These are phyloP conservation scores for Girardinichthys multiradiatus DNA, from an alignment of 2,113 vertebrate genomes.

Conservation along the genomic window DNA sequence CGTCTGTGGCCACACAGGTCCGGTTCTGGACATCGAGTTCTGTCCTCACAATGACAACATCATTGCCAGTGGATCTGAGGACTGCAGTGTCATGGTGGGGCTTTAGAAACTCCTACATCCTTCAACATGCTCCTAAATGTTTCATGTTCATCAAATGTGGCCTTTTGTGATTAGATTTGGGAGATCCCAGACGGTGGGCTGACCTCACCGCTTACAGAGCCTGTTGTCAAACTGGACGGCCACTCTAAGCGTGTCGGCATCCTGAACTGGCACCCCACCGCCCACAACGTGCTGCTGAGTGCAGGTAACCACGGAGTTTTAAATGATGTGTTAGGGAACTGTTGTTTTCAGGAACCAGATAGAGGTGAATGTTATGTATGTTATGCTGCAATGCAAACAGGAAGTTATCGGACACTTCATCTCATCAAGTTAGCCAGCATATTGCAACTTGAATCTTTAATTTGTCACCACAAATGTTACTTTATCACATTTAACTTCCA, in stretches of 20 bases:
- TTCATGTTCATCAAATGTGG: background rate
- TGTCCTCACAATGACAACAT: conserved; percentile 93
- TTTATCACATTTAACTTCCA: background rate
- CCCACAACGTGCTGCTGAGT: conserved; percentile 89
- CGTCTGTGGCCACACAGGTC: conserved; percentile 90
- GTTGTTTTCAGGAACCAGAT: conserved; percentile 9
- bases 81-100: conserved; percentile 89
- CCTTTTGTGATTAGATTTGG: conserved; percentile 82
- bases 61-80: conserved; percentile 91
- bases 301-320: conserved; percentile 79
- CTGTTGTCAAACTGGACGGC: conserved; percentile 88
- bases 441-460: background rate
- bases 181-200: conserved; percentile 88
- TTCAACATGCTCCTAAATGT: background rate
- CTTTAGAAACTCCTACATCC: fast-evolving
- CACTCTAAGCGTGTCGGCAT: conserved; percentile 92
- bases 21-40: conserved; percentile 90
- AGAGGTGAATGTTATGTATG: background rate
- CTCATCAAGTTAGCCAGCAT: background rate
- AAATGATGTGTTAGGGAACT: background rate
- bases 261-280: conserved; percentile 89
- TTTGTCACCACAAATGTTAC: background rate
- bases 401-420: conserved; percentile 28
- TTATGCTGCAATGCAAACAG: conserved; percentile 10
- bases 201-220: conserved; percentile 78